Conservation (phyloP, 2,113 vertebrate genomes). For the Syngnathoides biaculeatus region DNA sequence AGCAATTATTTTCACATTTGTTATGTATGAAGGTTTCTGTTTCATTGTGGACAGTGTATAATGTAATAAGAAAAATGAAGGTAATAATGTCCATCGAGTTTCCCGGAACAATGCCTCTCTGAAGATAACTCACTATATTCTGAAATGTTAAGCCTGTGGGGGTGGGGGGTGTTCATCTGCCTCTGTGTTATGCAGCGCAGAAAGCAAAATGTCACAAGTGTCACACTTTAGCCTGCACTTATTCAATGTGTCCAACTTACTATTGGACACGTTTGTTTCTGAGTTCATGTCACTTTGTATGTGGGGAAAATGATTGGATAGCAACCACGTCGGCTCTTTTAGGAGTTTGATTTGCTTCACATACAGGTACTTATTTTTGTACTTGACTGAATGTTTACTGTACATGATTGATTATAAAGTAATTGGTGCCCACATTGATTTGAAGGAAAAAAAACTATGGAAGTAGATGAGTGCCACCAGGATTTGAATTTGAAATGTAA, state of each 20-base stretch:
- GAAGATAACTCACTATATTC: background rate
- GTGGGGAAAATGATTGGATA: background rate
- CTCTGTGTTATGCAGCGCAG: conserved; percentile 9
- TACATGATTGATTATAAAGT: too few relatives aligned
- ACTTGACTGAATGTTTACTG: too few relatives aligned
- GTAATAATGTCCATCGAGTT: conserved; percentile 5
- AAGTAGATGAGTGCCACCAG: too few relatives aligned
- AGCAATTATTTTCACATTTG: background rate
- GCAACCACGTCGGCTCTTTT: background rate
- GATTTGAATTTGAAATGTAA: too few relatives aligned
- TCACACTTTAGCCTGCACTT: background rate
- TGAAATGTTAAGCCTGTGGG: conserved; percentile 14
- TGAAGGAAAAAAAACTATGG: too few relatives aligned
- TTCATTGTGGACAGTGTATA: background rate
- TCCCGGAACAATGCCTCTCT: too few relatives aligned
- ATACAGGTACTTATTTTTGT: too few relatives aligned
- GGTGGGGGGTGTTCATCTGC: background rate
- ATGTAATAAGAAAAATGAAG: conserved; percentile 14
- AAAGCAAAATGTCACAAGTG: conserved; percentile 38
- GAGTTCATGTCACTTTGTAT: background rate
- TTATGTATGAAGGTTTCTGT: background rate
- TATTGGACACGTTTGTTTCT: background rate
- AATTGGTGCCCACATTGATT: too few relatives aligned
- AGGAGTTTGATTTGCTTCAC: too few relatives aligned
- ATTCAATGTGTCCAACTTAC: background rate